Conservation (phyloP, 2,797 vertebrate species). For the Diceros bicornis region DNA sequence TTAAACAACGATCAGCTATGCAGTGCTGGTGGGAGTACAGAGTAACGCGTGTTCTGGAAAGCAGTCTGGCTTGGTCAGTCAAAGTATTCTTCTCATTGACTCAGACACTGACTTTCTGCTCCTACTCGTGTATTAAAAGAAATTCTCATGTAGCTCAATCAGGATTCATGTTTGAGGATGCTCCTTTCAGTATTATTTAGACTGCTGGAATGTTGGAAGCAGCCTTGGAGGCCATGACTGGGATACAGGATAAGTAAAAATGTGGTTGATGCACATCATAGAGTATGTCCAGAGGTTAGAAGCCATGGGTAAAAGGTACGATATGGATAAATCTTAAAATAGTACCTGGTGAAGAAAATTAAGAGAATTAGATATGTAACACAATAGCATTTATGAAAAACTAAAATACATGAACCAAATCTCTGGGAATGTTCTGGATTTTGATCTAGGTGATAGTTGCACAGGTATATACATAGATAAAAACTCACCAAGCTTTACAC, state of each 20-base stretch:
- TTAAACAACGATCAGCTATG: background rate
- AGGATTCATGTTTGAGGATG: background rate
- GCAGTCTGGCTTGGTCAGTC: background rate
- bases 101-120: too few species aligned
- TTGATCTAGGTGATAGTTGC: background rate
- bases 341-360: background rate
- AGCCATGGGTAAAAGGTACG: background rate
- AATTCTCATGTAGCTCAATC: background rate
- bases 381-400: background rate
- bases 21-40: background rate
- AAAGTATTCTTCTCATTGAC: background rate
- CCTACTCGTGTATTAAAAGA: background rate
- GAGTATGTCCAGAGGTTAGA: background rate
- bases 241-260: background rate
- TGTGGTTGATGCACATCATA: rapidly evolving
- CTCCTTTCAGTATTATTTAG: background rate
- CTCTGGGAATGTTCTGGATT: background rate
- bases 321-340: background rate
- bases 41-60: background rate
- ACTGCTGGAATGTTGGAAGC: background rate
- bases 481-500: background rate
- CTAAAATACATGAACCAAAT: background rate
- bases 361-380: background rate
- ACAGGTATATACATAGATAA: background rate
- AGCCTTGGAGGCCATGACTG: background rate